These are phyloP conservation scores for Syngnathoides biaculeatus DNA, from an alignment of 2,113 vertebrate genomes.

Conservation along the genomic window DNA sequence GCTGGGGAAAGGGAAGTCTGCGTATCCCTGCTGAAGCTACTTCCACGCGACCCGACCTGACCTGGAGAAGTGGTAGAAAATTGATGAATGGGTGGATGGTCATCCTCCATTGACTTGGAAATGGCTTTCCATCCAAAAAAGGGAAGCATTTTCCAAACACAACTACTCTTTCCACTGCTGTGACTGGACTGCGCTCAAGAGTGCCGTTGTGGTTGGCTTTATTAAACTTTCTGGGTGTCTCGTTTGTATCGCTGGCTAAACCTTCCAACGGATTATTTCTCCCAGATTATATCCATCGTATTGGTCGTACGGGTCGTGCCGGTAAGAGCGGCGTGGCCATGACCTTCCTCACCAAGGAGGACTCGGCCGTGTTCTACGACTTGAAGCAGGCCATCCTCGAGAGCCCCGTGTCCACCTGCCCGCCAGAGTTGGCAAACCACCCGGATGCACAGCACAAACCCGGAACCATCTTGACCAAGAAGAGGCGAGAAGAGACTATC, in stretches of 20 bases:
- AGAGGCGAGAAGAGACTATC: constrained; percentile 95
- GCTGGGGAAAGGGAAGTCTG: too few relatives aligned
- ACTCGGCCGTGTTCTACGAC: constrained; percentile 93
- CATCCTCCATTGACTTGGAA: too few relatives aligned
- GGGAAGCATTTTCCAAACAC: not conserved
- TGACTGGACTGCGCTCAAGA: not conserved
- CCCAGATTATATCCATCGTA: constrained; percentile 96
- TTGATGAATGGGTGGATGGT: too few relatives aligned
- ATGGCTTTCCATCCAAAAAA: not conserved
- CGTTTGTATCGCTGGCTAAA: not conserved
- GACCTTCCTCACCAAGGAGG: constrained; percentile 98
- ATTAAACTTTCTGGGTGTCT: not conserved
- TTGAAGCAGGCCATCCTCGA: constrained; percentile 96
- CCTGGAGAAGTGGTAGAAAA: too few relatives aligned
- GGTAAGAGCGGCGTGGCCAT: constrained; percentile 95
- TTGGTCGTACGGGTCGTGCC: constrained; percentile 92
- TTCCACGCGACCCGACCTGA: too few relatives aligned
- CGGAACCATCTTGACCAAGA: constrained; percentile 98
- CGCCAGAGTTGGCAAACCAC: constrained; percentile 93
- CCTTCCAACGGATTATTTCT: not conserved
- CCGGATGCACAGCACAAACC: constrained; percentile 97
- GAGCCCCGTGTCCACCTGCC: constrained; percentile 93
- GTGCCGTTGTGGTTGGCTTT: not conserved
- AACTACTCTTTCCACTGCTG: not conserved
- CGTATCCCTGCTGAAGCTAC: too few relatives aligned